Conservation (phyloP, 1,140 invertebrate genomes). For the Diprion similis region DNA sequence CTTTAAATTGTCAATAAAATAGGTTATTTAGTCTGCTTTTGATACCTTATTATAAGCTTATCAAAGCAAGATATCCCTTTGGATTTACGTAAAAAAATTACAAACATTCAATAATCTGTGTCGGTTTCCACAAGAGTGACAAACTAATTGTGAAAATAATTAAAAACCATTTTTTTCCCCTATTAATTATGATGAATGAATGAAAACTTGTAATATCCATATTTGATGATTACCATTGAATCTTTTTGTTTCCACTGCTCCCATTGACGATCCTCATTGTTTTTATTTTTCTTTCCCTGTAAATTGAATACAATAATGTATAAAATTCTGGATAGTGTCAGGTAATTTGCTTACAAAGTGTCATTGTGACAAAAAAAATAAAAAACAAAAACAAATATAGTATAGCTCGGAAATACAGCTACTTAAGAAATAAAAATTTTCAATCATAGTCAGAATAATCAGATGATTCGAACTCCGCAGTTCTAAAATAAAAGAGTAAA, state of each 20-base stretch:
- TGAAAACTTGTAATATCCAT: constrained; percentile 11
- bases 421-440: no score
- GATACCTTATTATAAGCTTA: constrained; percentile 8
- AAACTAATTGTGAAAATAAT: no score
- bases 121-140: no score
- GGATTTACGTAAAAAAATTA: background rate
- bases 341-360: background rate
- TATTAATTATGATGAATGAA: background rate
- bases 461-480: no score
- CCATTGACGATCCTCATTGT: constrained; percentile 55
- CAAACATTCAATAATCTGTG: no score
- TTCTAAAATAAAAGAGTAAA: no score
- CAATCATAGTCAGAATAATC: no score
- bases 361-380: constrained; percentile 28
- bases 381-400: constrained; percentile 8
- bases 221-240: constrained; percentile 45
- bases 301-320: background rate
- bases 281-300: constrained; percentile 42
- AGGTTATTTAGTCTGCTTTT: background rate
- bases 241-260: constrained; percentile 63
- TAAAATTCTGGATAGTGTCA: background rate
- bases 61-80: constrained; percentile 15
- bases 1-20: constrained; percentile 39
- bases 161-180: no score
- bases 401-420: no score